Evolutionary conservation across 2,797 vertebrate genomes (phyloP).

Genomic region (Falco peregrinus): DNA sequence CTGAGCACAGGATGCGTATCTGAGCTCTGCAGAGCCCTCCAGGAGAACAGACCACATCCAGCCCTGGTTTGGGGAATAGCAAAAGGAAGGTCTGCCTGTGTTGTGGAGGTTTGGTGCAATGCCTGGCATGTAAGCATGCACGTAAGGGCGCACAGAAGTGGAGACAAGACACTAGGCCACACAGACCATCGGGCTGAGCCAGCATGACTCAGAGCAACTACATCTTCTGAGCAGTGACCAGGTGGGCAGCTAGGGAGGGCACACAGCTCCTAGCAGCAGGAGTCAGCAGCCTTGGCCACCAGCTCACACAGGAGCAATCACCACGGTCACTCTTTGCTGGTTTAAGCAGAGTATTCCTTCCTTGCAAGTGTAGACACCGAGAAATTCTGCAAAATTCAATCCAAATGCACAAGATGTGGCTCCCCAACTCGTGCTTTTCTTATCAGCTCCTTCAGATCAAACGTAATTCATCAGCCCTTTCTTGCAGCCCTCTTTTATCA

Average conservation of each 20-base stretch:
- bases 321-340: not conserved
- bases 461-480: not conserved
- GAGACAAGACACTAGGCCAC: not conserved
- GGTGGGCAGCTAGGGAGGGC: not conserved
- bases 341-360: not conserved
- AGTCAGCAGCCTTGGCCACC: not conserved
- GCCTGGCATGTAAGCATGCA: not conserved
- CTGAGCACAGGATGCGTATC: not conserved
- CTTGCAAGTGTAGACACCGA: not conserved
- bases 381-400: not conserved
- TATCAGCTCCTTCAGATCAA: not conserved
- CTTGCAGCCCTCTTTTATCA: not conserved
- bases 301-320: not conserved
- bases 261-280: not conserved
- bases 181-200: not conserved
- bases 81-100: not conserved
- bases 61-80: not conserved
- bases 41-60: not conserved
- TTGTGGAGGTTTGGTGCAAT: not conserved
- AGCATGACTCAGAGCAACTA: not conserved
- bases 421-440: not conserved
- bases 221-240: not conserved
- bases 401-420: not conserved
- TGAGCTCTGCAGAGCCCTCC: not conserved
- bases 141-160: rapidly evolving